Conservation (phyloP, 2,113 vertebrate species). For the Ramphastos sulfuratus region DNA sequence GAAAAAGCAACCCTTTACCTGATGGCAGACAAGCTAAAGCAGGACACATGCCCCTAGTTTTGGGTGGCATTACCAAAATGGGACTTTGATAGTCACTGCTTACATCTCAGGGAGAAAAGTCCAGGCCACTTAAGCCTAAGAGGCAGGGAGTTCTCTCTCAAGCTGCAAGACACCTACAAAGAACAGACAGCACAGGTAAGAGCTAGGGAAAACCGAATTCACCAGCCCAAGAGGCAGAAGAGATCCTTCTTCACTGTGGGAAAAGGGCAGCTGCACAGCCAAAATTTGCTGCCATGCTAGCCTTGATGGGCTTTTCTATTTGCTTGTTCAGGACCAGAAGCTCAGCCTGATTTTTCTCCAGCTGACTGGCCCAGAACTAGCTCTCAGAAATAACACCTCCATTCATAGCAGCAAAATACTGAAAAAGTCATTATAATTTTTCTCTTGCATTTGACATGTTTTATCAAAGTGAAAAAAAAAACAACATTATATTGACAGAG, state of each 20-base stretch:
- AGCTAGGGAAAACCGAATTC: background rate
- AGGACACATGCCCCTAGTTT: background rate
- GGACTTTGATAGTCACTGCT: background rate
- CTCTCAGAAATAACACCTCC: background rate
- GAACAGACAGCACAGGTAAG: background rate
- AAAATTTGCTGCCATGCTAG: background rate
- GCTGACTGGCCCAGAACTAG: background rate
- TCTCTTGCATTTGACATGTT: background rate
- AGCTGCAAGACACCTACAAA: background rate
- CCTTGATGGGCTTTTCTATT: background rate
- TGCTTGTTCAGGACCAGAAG: background rate
- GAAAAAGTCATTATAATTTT: background rate
- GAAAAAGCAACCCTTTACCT: background rate
- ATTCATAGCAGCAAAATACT: background rate
- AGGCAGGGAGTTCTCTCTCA: background rate
- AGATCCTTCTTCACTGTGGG: background rate
- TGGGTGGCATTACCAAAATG: background rate
- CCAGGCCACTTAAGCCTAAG: background rate
- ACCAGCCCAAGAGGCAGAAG: background rate
- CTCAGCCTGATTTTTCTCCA: background rate
- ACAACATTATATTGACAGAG: background rate
- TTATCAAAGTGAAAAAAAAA: background rate
- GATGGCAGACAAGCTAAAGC: background rate
- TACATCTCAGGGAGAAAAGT: background rate
- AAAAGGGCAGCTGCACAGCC: background rate